These are phyloP conservation scores for Dynastes maya DNA, from an alignment of 2,888 invertebrate genomes.

Conservation along the genomic window DNA sequence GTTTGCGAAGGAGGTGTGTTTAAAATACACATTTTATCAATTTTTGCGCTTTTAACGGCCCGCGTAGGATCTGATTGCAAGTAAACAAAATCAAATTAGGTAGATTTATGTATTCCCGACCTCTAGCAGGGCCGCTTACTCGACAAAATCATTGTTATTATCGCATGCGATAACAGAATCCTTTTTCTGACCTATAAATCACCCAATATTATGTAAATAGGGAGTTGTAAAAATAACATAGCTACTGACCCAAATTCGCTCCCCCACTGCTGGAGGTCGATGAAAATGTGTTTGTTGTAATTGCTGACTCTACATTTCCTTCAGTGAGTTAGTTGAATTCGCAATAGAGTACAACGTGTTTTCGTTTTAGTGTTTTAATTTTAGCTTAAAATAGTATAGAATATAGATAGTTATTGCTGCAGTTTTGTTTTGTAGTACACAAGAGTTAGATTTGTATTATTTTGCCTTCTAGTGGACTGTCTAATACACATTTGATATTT, in stretches of 20 bases:
- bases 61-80: background rate
- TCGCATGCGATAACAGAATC: constrained; percentile 27
- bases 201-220: constrained; percentile 40
- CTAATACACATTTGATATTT: no score
- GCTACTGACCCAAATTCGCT: constrained; percentile 20
- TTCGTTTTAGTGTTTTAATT: no score
- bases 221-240: constrained; percentile 31
- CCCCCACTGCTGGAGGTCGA: background rate
- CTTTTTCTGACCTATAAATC: constrained; percentile 42
- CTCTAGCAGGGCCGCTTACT: constrained; percentile 1
- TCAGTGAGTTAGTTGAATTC: no score
- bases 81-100: constrained; percentile 28
- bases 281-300: background rate
- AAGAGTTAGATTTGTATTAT: no score
- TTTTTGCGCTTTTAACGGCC: background rate
- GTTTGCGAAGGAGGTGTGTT: no score
- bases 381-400: no score
- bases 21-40: no score
- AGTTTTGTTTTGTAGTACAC: no score
- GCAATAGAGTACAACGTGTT: no score
- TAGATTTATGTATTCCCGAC: constrained; percentile 15
- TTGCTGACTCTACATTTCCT: background rate
- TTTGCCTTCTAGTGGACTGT: no score
- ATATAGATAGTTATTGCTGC: no score
- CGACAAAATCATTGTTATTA: constrained; percentile 40